A percentile compares a stretch with the other conserved stretches of the same genome.
These are phyloP conservation scores for Minunthozetes semirufus DNA, from an alignment of 2,888 invertebrate genomes.

Conservation along the genomic window DNA sequence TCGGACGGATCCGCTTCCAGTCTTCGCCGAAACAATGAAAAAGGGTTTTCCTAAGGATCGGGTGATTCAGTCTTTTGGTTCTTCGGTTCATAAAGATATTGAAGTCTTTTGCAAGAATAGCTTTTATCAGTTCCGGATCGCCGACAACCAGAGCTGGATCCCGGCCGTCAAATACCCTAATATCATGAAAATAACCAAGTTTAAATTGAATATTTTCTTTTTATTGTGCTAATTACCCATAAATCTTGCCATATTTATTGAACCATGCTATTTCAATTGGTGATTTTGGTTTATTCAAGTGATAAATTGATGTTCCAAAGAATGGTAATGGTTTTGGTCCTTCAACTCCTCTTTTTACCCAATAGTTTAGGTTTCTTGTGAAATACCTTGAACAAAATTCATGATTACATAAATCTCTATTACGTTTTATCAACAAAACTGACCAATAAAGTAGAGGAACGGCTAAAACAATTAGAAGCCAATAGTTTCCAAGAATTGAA, in stretches of 20 bases:
- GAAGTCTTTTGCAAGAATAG: conserved; percentile 32
- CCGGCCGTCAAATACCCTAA: not conserved
- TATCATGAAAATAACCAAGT: no score
- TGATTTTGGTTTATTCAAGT: not conserved
- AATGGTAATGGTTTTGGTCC: conserved; percentile 16
- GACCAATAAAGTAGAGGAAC: no score
- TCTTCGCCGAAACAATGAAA: not conserved
- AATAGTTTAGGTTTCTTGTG: conserved; percentile 22
- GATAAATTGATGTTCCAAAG: not conserved
- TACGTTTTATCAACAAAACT: no score
- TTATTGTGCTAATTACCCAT: not conserved
- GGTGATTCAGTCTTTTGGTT: not conserved
- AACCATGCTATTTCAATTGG: not conserved
- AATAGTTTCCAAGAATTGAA: no score
- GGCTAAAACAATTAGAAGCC: no score
- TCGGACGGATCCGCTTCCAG: conserved; percentile 29
- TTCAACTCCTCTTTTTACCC: conserved; percentile 25
- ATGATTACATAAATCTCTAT: no score
- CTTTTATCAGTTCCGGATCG: conserved; percentile 28
- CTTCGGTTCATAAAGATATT: conserved; percentile 1
- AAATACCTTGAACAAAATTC: no score
- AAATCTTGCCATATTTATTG: conserved; percentile 28
- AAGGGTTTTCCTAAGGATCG: not conserved
- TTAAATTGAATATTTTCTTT: not conserved
- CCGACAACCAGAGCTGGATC: not conserved